Conservation (phyloP, 1,140 invertebrate species). For the Platyura marginata region DNA sequence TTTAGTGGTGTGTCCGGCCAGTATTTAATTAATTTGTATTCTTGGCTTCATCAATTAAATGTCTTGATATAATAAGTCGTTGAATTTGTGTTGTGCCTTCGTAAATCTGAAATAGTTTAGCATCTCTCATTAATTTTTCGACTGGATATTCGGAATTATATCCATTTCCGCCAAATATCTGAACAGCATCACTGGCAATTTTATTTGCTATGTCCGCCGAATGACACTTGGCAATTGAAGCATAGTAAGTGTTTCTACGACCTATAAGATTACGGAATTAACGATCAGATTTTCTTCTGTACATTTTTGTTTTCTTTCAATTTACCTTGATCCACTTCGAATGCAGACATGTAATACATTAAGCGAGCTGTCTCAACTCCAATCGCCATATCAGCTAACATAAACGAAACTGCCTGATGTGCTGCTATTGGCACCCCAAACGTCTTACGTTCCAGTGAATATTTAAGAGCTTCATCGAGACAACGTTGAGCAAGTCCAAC, state of each 20-base stretch:
- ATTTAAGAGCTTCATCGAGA: constrained; percentile 85
- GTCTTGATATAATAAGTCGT: constrained; percentile 80
- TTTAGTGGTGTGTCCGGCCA: too few species aligned
- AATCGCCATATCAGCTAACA: constrained; percentile 92
- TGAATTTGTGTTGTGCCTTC: constrained; percentile 97
- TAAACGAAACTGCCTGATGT: constrained; percentile 50
- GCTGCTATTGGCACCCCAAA: constrained; percentile 60
- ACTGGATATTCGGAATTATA: constrained; percentile 97
- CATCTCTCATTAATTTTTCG: constrained; percentile 98
- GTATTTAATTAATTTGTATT: too few species aligned
- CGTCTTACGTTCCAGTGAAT: constrained; percentile 81
- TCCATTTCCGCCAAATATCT: constrained; percentile 95
- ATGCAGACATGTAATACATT: constrained; percentile 71
- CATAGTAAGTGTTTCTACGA: constrained; percentile 54
- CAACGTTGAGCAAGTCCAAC: constrained; percentile 77
- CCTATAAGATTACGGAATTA: too few species aligned
- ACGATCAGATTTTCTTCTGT: too few species aligned
- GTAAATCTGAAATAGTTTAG: constrained; percentile 98
- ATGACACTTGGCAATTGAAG: constrained; percentile 86
- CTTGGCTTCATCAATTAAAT: constrained; percentile 42
- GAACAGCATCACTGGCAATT: constrained; percentile 84
- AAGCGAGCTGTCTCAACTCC: constrained; percentile 76
- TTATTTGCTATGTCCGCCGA: constrained; percentile 90
- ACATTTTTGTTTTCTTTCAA: too few species aligned
- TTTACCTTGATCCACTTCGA: constrained; percentile 78